Base-by-base conservation (phyloP, 2,113 vertebrate genomes). In the Suncus etruscus region DNA sequence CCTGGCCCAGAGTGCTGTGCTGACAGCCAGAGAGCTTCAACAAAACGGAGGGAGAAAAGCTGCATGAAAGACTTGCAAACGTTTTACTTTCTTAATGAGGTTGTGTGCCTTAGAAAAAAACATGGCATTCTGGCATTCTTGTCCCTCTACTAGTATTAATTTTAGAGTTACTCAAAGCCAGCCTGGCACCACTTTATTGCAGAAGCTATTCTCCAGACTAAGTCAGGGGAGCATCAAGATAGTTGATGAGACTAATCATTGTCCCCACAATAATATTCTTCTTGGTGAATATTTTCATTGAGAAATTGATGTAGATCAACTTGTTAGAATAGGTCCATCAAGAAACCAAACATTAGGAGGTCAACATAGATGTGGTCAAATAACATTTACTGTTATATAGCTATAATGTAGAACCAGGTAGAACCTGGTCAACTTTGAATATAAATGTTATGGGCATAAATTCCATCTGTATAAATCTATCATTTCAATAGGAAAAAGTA, bases 11-110 rank as follows among this genome's bases (percentile, higher is more conserved):
- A 90, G 92, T 92, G 91, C 94, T n/a, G 11, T 27, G 84, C 95
- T 96, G 95, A 91, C 94, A 97, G 92, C 69, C 90, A 85, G 94
- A 86, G 83, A 96, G 84, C 87, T 93, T 91, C 92, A 93, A 91
- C 83, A 92, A 90, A 89, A 94, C 74, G 32, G 83, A 63, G 95
- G 94, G 77, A 95, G 72, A 91, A 76, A 91, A 79, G 65, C 93
- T 45, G 32, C 58, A 47, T 18, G 65, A 88, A 94, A 96, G 92
- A 91, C 65, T 50, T 81, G 83, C 31, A 86, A 54, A 91, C 11
- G 47, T 92, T 96, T 96, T 83, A 75, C 89, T 94, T 95, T 95
- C 93, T 94, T 96, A 96, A 97, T 93, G 77, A 97, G 92, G 70
- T 86, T 91, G 77, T 0, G 0, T 47, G 83, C 94, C 91, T 96